Base-by-base conservation (phyloP, 2,888 invertebrate species). In the Microctonus aethiopoides region DNA sequence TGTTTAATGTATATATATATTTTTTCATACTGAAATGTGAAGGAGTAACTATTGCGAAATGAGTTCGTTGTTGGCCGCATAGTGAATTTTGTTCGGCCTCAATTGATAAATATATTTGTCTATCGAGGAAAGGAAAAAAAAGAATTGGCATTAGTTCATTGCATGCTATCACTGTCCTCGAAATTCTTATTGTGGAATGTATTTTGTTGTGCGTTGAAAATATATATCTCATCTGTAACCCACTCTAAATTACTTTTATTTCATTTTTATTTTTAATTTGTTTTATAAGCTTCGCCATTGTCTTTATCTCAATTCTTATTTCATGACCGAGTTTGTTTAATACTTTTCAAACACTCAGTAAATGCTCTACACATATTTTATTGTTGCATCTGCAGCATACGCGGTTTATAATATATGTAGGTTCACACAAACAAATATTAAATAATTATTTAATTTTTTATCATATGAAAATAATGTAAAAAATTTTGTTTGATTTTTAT, bases 101-200 rank as follows among this genome's bases (percentile, higher is more conserved):
- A 72, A 73, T 73, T 69, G 72, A 67, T 46, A 46, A 46, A 46
- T 46, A 46, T 46, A 46, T 46, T 46, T 46, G 46, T 46, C 46
- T 46, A 69, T 73, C 72, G 72, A 66, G 68, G 69, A 72, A 72
- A 72, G 72, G 67, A 46, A 46, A 46, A n/a, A 46, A 46, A 73
- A 72, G 72, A 66, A 73, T 73, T 73, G 73, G 73, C 73, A 73
- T 72, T 70, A 72, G 67, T 64, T 46, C 64, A 41, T 46, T 39
- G 39, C 39, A n/a, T 39, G 39, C 46, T 46, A 16, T 16, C 46
- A 9, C 67, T 65, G 73, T 73, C 73, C 73, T 73, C 73, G 73
- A 73, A 73, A 72, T 67, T 56, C 57, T 57, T 20, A 57, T 34
- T 29, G 57, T 57, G 16, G 57, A 32, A 57, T 57, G 46, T 46